These are phyloP conservation scores for Tetramorium simillimum DNA, from an alignment of 1,140 invertebrate genomes.

Conservation along the genomic window DNA sequence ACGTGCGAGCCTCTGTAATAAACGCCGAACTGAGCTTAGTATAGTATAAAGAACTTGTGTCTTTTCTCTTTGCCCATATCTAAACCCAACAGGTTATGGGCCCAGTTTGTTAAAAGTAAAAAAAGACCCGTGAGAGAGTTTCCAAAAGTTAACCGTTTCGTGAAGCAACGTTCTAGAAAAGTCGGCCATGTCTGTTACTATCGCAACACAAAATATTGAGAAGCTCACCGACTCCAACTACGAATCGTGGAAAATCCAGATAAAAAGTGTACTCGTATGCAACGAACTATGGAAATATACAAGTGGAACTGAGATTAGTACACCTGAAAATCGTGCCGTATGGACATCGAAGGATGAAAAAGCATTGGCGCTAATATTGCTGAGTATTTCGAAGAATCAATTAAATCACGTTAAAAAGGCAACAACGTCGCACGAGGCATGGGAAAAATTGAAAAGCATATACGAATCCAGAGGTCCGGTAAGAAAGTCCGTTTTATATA, in stretches of 20 bases:
- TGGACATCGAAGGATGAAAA: background rate
- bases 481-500: background rate
- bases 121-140: background rate
- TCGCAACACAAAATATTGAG: background rate
- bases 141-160: background rate
- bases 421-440: background rate
- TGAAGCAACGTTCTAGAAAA: background rate
- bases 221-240: background rate
- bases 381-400: background rate
- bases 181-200: background rate
- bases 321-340: background rate
- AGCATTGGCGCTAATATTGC: background rate
- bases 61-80: no score
- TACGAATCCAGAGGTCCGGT: background rate
- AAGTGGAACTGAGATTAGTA: background rate
- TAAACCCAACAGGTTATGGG: no score
- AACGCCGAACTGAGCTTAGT: no score
- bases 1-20: no score
- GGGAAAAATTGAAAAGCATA: background rate
- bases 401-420: background rate
- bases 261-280: conserved; percentile 1
- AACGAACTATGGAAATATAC: conserved; percentile 27
- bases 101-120: no score
- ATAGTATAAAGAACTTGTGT: no score
- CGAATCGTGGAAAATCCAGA: conserved; percentile 17